phyloP scores from a whole-genome alignment of 2,797 vertebrate species.

The Cuniculus paca region DNA sequence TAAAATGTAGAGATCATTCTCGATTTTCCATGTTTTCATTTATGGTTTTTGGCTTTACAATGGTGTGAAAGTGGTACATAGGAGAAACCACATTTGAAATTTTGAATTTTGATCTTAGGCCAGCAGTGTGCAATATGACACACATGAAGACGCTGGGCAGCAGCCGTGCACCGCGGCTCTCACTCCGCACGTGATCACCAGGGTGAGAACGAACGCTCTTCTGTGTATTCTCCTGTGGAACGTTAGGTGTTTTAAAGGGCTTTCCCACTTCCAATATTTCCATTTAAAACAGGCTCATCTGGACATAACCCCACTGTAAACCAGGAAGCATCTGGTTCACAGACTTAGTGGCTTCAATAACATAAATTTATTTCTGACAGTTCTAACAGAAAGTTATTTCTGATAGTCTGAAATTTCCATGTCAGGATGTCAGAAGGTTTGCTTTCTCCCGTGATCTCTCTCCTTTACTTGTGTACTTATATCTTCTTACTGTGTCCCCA shows the following conservation, averaged over 20 bases:
- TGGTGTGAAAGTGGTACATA: neutral
- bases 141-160: neutral
- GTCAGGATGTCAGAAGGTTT: neutral
- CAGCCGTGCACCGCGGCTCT: neutral
- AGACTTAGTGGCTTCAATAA: neutral
- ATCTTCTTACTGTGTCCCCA: neutral
- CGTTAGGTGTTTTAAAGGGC: neutral
- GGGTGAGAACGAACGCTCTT: neutral
- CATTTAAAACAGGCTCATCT: neutral
- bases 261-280: neutral
- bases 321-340: neutral
- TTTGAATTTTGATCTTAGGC: neutral
- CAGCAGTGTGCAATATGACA: neutral
- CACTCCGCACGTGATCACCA: neutral
- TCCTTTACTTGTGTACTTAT: neutral
- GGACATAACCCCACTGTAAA: neutral
- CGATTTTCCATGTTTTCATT: neutral
- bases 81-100: neutral
- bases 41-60: neutral
- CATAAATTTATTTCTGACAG: neutral
- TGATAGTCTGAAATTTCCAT: neutral
- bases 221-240: neutral
- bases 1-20: neutral
- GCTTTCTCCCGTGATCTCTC: neutral
- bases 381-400: too few species aligned